Evolutionary conservation across 2,113 vertebrate genomes (phyloP).

Genomic region (Argyrosomus japonicus): DNA sequence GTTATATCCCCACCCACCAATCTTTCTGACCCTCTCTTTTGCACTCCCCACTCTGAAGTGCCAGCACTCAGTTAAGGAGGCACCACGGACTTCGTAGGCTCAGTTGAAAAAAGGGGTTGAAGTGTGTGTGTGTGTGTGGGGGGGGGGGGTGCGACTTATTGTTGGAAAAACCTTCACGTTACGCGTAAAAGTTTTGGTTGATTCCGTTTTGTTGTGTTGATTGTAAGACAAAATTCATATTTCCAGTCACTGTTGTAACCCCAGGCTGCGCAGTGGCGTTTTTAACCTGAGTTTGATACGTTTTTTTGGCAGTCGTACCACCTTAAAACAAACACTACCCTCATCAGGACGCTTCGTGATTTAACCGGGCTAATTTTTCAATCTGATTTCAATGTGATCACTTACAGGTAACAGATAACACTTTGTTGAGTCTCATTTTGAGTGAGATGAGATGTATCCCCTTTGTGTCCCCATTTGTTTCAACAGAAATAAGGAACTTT

Average conservation of each 20-base stretch:
- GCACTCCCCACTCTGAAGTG: constrained; percentile 78
- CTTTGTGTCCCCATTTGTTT: no score
- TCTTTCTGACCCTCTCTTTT: constrained; percentile 83
- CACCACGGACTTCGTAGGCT: constrained; percentile 28
- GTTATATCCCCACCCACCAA: constrained; percentile 85
- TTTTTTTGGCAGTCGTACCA: constrained; percentile 49
- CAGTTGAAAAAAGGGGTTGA: not conserved
- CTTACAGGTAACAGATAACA: not conserved
- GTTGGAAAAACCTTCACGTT: not conserved
- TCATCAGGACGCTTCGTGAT: constrained; percentile 67
- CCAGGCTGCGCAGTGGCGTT: fast-evolving
- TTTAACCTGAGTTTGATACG: not conserved
- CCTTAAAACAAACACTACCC: constrained; percentile 82
- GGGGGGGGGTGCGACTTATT: not conserved
- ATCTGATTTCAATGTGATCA: constrained; percentile 43
- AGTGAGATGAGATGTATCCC: not conserved
- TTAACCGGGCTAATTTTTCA: constrained; percentile 70
- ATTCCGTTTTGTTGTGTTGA: not conserved
- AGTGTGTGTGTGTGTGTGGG: not conserved
- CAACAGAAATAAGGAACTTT: not conserved
- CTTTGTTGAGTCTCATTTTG: not conserved
- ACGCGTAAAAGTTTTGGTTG: not conserved
- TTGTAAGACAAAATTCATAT: not conserved
- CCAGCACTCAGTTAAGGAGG: constrained; percentile 84
- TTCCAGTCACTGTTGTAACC: not conserved